Evolutionary conservation across 2,888 invertebrate genomes (phyloP).

Genomic region (Opisthograptis luteolata): DNA sequence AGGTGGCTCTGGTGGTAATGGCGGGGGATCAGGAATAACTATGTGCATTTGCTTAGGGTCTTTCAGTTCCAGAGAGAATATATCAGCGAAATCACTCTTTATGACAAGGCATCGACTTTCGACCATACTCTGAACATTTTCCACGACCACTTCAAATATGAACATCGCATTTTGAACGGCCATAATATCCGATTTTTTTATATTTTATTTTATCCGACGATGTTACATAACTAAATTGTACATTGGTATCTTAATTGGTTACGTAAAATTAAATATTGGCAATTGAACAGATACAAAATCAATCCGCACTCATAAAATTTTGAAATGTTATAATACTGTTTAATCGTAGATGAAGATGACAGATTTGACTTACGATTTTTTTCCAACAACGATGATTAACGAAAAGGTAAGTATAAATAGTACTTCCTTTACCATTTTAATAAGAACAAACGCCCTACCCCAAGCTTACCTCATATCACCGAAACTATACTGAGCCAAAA

Average conservation of each 20-base stretch:
- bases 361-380: too few relatives aligned
- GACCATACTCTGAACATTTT: conserved; percentile 63
- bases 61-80: conserved; percentile 74
- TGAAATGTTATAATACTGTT: too few relatives aligned
- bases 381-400: too few relatives aligned
- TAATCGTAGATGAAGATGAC: too few relatives aligned
- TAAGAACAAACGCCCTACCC: too few relatives aligned
- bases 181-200: conserved; percentile 55
- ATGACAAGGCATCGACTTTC: conserved; percentile 65
- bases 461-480: too few relatives aligned
- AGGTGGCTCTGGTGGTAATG: conserved; percentile 67
- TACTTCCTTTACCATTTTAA: too few relatives aligned
- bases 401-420: too few relatives aligned
- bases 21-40: conserved; percentile 73
- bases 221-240: neutral
- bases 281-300: too few relatives aligned
- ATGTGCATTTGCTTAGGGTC: conserved; percentile 78
- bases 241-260: neutral
- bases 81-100: conserved; percentile 71
- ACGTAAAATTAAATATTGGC: too few relatives aligned
- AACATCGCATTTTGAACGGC: conserved; percentile 72
- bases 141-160: conserved; percentile 74
- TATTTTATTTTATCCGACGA: conserved; percentile 23
- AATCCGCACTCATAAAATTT: too few relatives aligned
- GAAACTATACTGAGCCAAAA: too few relatives aligned